phyloP scores from a whole-genome alignment of 2,888 invertebrate genomes.

The Hirtodrosophila alboralis region DNA sequence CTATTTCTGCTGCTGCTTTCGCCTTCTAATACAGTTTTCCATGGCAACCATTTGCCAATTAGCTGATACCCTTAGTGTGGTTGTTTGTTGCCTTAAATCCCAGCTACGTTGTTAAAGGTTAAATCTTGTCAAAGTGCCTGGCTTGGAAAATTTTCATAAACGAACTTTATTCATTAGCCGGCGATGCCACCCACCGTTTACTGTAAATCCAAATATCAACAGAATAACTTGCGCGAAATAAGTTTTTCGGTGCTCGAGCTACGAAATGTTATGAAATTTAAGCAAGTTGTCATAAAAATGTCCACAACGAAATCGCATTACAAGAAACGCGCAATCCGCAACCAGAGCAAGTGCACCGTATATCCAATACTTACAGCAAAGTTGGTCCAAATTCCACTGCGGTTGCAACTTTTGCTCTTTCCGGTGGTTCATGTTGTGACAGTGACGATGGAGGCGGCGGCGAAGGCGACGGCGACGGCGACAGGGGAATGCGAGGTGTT shows the following conservation, averaged over 20 bases:
- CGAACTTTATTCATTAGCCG: slow-evolving; percentile 74
- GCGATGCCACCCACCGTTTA: slow-evolving; percentile 20
- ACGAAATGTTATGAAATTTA: slow-evolving; percentile 69
- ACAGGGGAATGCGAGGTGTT: no score
- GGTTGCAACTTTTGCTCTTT: slow-evolving; percentile 76
- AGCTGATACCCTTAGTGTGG: slow-evolving; percentile 13
- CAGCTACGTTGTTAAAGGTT: slow-evolving; percentile 28
- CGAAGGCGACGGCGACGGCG: slow-evolving; percentile 2
- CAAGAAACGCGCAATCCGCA: slow-evolving; percentile 31
- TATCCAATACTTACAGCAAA: slow-evolving; percentile 34
- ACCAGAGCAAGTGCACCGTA: slow-evolving; percentile 22
- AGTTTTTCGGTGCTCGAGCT: slow-evolving; percentile 53
- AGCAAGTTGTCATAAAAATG: slow-evolving; percentile 80
- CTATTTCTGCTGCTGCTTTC: slow-evolving; percentile 9
- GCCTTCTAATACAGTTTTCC: slow-evolving; percentile 4
- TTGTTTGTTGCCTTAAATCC: slow-evolving; percentile 29
- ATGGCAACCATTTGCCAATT: slow-evolving; percentile 36
- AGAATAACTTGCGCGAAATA: slow-evolving; percentile 62
- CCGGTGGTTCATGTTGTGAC: slow-evolving; percentile 56
- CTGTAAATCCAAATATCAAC: slow-evolving; percentile 39
- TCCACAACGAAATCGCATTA: slow-evolving; percentile 65
- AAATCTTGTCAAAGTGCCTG: slow-evolving; percentile 18
- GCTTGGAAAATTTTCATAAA: slow-evolving; percentile 59
- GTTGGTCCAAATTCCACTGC: slow-evolving; percentile 46
- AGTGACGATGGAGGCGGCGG: slow-evolving; percentile 20